Percentiles rank a stretch among this genome's conserved stretches.
Evolutionary conservation across 2,113 vertebrate species (phyloP).

Genomic region (Agelaius tricolor): DNA sequence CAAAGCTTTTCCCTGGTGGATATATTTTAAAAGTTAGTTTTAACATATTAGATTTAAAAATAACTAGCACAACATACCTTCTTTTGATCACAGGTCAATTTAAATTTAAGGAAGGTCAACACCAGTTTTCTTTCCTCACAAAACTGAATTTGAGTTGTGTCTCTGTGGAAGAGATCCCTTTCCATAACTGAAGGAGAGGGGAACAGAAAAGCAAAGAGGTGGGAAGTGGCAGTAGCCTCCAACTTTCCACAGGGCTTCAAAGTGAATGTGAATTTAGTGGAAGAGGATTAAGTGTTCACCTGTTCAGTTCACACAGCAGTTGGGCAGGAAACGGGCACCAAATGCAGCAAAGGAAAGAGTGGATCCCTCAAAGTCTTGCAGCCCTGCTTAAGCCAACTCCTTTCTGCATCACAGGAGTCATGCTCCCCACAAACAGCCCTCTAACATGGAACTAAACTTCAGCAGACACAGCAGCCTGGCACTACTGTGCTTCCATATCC

Average conservation of each 20-base stretch:
- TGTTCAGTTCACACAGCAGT: not conserved
- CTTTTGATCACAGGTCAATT: not conserved
- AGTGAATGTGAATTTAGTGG: not conserved
- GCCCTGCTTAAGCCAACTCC: not conserved
- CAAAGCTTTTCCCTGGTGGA: not conserved
- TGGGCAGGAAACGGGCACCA: not conserved
- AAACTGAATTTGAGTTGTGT: not conserved
- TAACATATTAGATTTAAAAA: not conserved
- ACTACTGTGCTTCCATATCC: not conserved
- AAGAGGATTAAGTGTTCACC: not conserved
- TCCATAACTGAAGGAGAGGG: not conserved
- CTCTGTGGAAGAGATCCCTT: not conserved
- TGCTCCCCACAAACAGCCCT: not conserved
- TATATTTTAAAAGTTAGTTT: constrained; percentile 4
- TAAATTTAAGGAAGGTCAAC: not conserved
- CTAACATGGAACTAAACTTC: not conserved
- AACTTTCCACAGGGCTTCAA: not conserved
- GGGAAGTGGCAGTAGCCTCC: not conserved
- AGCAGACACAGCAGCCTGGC: not conserved
- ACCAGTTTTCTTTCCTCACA: not conserved
- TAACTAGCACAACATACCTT: not conserved
- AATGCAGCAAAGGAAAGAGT: not conserved
- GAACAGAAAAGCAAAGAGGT: not conserved
- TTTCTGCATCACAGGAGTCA: not conserved
- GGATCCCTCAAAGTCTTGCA: not conserved